These are phyloP conservation scores for Acleris literana DNA, from an alignment of 2,888 invertebrate genomes.

Conservation along the genomic window DNA sequence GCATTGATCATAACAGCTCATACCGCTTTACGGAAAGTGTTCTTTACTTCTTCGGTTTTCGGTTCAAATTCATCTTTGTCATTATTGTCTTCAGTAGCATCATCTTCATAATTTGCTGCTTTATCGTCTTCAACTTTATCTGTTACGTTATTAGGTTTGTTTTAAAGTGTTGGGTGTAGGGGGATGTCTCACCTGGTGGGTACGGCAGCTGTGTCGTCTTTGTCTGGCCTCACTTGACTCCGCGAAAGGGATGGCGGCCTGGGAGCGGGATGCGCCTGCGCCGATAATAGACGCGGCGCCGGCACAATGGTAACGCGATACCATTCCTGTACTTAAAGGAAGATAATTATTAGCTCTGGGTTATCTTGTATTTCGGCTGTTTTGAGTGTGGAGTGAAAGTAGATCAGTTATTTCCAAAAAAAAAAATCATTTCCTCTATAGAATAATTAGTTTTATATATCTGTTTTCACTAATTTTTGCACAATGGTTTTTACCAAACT, in stretches of 20 bases:
- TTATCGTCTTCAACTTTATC: conserved; percentile 39
- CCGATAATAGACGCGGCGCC: conserved; percentile 52
- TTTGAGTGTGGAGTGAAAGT: not conserved
- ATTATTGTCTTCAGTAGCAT: conserved; percentile 47
- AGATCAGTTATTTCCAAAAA: no score
- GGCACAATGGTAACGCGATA: conserved; percentile 70
- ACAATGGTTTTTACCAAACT: not conserved
- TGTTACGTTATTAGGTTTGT: conserved; percentile 40
- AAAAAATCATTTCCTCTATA: no score
- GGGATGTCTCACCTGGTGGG: conserved; percentile 68
- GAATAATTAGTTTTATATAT: no score
- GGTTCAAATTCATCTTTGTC: conserved; percentile 56
- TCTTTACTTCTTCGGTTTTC: conserved; percentile 50
- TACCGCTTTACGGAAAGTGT: conserved; percentile 46
- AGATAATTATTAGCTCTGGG: conserved; percentile 31
- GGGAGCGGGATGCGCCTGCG: conserved; percentile 64
- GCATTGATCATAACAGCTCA: conserved; percentile 58
- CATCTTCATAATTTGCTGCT: conserved; percentile 40
- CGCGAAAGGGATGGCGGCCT: conserved; percentile 78
- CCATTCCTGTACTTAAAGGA: conserved; percentile 35
- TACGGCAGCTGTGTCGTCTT: conserved; percentile 69
- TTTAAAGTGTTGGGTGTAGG: conserved; percentile 42
- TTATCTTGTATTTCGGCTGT: conserved; percentile 11
- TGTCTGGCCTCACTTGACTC: conserved; percentile 80
- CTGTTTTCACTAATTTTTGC: no score